Base-by-base conservation (phyloP, 2,113 vertebrate species). In the Lanius collurio region DNA sequence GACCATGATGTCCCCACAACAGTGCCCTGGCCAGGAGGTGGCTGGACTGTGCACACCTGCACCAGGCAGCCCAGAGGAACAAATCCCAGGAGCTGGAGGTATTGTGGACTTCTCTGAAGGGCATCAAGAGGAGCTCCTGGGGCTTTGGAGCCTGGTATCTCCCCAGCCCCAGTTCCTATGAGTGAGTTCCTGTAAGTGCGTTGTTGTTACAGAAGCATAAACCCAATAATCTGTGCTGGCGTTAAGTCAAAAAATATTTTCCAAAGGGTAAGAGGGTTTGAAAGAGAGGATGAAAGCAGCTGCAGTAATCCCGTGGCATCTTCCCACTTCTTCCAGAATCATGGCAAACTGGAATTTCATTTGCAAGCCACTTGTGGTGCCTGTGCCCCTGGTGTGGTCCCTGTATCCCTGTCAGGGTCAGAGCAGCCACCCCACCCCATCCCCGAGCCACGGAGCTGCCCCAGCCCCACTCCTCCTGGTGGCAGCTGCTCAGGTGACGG, bases 171-270 rank as follows among this genome's bases (percentile, higher is more conserved):
- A 24, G 22, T 17, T 62, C 55, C 79, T 70, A 0, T 1, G 4
- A 44, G 64, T 20, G 7, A 77, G 22, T 15, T 73, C 53, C 59
- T 47, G 0, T 23, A 39, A 50, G 37, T 20, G 10, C 0, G 0
- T 30, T 20, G 30, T 50, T 73, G 55, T 59, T 73, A 24, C 23
- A 65, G 59, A 42, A 87, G 16, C 5, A 46, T 9, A 47, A 73
- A 73, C 2, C 17, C 6, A 41, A n/a, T 37, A 13, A 75, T 44
- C 79, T 50, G 42, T 60, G 76, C 49, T 91, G 77, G n/a, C 42
- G 1, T 9, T 6, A 15, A 73, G 44, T 39, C 20, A 62, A 84
- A 67, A 70, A 55, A 18, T 13, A 10, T 28, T 76, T 89, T 63
- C 37, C 15, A 35, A n/a, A 87, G 44, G 30, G 62, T 31, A 10